Percentiles rank a stretch among this genome's conserved stretches.
These are phyloP conservation scores for Gadus chalcogrammus DNA, from an alignment of 2,113 vertebrate genomes.

Conservation along the genomic window DNA sequence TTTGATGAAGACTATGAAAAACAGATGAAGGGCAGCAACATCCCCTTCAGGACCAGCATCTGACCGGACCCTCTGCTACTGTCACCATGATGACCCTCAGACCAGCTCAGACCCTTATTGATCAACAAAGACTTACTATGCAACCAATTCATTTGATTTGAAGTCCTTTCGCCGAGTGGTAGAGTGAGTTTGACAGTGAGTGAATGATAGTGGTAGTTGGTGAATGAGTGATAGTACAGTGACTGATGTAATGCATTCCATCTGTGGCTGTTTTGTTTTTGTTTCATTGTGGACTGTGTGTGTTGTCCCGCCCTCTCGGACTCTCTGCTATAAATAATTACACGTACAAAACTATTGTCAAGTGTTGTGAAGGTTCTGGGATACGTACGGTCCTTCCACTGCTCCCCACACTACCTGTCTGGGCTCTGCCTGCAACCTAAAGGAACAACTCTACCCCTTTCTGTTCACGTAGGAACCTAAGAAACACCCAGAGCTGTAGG, in stretches of 20 bases:
- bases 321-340: not conserved
- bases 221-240: too few species aligned
- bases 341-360: not conserved
- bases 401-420: too few species aligned
- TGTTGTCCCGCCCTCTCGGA: not conserved
- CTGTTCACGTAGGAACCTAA: too few species aligned
- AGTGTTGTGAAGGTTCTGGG: too few species aligned
- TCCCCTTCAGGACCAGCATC: constrained; percentile 74
- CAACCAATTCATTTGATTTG: constrained; percentile 40
- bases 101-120: too few species aligned
- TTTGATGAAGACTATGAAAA: constrained; percentile 80
- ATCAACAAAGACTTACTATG: constrained; percentile 46
- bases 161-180: too few species aligned
- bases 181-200: too few species aligned
- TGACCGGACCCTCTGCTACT: constrained; percentile 22
- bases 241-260: not conserved
- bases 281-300: not conserved
- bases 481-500: too few species aligned
- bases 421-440: too few species aligned
- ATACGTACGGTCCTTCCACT: too few species aligned
- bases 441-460: too few species aligned
- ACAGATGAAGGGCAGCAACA: constrained; percentile 74
- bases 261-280: not conserved
- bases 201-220: too few species aligned
- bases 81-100: not conserved